These are phyloP conservation scores for Ianthella basta DNA, from an alignment of 37 sponge, comb jelly and placozoan genomes.

Conservation along the genomic window DNA sequence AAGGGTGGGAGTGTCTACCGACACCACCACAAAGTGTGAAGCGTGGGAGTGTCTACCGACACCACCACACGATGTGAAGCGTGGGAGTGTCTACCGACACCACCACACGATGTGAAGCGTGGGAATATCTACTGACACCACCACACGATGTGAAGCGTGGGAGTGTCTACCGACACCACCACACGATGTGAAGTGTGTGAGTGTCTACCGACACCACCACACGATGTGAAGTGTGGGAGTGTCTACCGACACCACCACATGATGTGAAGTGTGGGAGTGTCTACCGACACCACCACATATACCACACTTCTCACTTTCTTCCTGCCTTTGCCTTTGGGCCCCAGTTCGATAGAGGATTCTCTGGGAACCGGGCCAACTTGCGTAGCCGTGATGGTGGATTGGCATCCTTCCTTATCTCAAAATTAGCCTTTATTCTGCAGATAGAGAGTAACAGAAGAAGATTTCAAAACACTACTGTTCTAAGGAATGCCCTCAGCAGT, in stretches of 20 bases:
- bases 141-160: too few species aligned
- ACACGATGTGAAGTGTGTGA: background rate
- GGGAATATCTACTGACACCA: background rate
- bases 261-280: background rate
- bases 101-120: background rate
- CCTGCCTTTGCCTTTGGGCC: slow-evolving; percentile 95
- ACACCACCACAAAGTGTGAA: background rate
- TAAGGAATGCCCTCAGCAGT: background rate
- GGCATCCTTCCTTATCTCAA: slow-evolving; percentile 75
- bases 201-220: background rate
- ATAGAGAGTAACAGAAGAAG: background rate
- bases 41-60: background rate
- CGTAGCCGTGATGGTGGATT: slow-evolving; percentile 78
- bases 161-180: too few species aligned
- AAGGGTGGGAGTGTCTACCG: background rate
- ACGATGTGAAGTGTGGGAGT: background rate
- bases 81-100: too few species aligned
- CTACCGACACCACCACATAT: background rate
- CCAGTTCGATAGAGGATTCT: slow-evolving; percentile 97
- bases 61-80: too few species aligned
- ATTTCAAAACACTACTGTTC: background rate
- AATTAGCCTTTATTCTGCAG: slow-evolving; percentile 62
- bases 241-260: background rate
- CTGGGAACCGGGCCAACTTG: slow-evolving; percentile 86
- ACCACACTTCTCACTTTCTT: slow-evolving; percentile 60